Evolutionary conservation across 2,888 invertebrate genomes (phyloP), one percentile per base, ranked within the genome.

Genomic region (Eilema sororculum): DNA sequence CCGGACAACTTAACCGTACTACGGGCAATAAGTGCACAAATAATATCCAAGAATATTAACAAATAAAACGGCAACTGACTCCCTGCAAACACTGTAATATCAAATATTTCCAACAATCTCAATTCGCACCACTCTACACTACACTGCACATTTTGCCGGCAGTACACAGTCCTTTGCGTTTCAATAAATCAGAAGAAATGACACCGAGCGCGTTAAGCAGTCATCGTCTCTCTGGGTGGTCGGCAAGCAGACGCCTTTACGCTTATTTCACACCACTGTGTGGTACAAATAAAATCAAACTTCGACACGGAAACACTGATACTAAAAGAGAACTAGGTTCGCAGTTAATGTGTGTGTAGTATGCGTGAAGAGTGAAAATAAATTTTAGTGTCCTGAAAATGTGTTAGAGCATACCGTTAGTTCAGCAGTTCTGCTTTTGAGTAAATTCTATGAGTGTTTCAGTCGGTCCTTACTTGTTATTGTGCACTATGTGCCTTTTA

Each of bases 171-270:
- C 83, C 86, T 89, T 86, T 86, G 89, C 87, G 85, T 92, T 93
- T 89, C 89, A 91, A 95, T 95, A 95, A 94, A 95, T 95, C 95
- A 94, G 90, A 88, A 90, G 93, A 91, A 91, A 93, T 95, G 94
- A 94, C 93, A 89, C 87, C 90, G 84, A 81, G 83, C 89, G 92
- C 92, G 93, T 93, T 93, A 93, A 89, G 87, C 93, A 93, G 92
- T 93, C 94, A 89, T 83, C 92, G 85, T 86, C 95, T 83, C 94
- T 72, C 90, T 95, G 95, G 95, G 95, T 95, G 95, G 94, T 90
- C 94, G 88, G 76, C 85, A 77, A 78, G 84, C 85, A 87, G 90
- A 88, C 91, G 91, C 88, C 89, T 92, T 90, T 87, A 91, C 91
- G 94, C 90, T 88, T 90, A 92, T 93, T 93, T 93, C 92, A 93